phyloP scores from a whole-genome alignment of 2,113 vertebrate genomes.

The Dissostichus mawsoni region DNA sequence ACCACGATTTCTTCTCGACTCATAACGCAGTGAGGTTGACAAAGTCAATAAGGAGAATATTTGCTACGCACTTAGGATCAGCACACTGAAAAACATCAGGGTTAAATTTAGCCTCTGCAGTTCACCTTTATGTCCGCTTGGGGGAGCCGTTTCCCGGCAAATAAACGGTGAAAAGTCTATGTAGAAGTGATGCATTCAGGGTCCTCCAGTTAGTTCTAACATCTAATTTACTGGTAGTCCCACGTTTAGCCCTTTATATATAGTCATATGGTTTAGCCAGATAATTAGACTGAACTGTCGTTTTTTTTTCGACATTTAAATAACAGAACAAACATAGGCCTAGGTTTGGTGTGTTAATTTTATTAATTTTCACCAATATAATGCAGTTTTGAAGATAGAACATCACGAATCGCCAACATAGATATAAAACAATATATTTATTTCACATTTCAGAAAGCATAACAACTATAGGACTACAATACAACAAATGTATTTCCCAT shows the following conservation, averaged over 20 bases:
- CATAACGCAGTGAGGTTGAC: constrained; percentile 19
- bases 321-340: background rate
- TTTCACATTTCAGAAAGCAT: background rate
- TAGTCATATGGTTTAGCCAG: too few relatives aligned
- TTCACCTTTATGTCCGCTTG: constrained; percentile 47
- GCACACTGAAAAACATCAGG: background rate
- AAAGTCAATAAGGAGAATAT: too few relatives aligned
- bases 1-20: constrained; percentile 41
- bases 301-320: background rate
- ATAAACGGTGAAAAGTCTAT: background rate
- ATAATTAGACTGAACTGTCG: background rate
- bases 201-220: background rate
- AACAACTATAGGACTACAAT: background rate
- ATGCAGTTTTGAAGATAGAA: background rate
- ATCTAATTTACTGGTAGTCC: background rate
- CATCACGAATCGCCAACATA: background rate
- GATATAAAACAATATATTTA: background rate
- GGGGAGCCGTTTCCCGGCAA: constrained; percentile 47
- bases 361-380: too few relatives aligned
- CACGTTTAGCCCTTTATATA: background rate
- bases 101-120: background rate
- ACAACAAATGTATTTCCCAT: background rate
- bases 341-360: background rate
- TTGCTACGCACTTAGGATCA: background rate
- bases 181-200: constrained; percentile 33